A percentile compares a stretch with the other conserved stretches of the same genome.
phyloP scores from a whole-genome alignment of 2,113 vertebrate genomes.

The Octodon degus region DNA sequence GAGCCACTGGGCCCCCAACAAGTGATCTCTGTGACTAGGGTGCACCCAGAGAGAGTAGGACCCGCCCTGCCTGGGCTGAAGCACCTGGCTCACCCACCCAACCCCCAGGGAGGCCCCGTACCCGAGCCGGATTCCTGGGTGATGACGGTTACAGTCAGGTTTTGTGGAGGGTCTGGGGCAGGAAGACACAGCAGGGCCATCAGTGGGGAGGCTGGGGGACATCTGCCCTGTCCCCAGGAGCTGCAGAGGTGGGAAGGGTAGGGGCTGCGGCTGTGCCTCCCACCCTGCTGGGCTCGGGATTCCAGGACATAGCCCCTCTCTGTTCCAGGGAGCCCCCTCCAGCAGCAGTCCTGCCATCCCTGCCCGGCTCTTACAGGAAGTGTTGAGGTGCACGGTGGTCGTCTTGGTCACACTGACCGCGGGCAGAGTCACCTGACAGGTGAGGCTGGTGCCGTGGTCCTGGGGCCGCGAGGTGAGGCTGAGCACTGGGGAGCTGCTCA shows the following conservation, averaged over 20 bases:
- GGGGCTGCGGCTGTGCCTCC: too few species aligned
- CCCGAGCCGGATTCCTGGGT: background rate
- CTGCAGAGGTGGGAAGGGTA: background rate
- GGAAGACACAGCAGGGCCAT: background rate
- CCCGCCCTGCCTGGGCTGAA: background rate
- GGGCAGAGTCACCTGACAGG: constrained; percentile 56
- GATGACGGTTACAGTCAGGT: background rate
- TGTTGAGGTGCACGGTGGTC: background rate
- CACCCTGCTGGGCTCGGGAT: background rate
- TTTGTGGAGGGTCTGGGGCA: constrained; percentile 39
- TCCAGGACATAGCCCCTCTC: background rate
- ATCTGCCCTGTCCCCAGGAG: background rate
- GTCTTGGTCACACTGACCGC: accelerated
- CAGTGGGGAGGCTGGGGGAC: background rate
- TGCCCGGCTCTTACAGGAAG: constrained; percentile 26
- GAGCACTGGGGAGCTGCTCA: background rate
- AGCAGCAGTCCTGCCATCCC: accelerated
- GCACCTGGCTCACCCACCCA: background rate
- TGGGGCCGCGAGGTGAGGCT: background rate
- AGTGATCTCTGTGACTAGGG: background rate
- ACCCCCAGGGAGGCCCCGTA: background rate
- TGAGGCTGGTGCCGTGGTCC: constrained; percentile 30
- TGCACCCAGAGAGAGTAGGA: background rate
- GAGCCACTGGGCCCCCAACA: background rate
- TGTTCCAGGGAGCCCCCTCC: background rate